Conservation (phyloP, 2,888 invertebrate genomes). For the Crossocerus cetratus region DNA sequence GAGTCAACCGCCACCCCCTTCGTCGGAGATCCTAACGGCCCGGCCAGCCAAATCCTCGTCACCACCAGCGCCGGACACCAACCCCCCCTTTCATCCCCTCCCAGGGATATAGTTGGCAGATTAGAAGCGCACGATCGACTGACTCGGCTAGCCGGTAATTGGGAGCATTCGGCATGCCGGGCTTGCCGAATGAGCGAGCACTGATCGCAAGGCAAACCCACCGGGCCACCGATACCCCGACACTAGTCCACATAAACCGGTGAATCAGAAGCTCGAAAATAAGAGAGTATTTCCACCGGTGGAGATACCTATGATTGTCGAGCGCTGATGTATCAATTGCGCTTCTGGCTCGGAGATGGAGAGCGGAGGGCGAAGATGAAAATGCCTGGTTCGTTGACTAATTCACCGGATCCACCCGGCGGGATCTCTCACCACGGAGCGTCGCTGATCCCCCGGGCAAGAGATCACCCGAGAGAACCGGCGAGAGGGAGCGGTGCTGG, state of each 20-base stretch:
- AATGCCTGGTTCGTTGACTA: conserved; percentile 28
- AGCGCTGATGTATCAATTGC: neutral
- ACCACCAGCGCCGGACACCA: conserved; percentile 50
- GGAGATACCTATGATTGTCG: no score
- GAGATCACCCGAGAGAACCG: neutral
- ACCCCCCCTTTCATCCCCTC: neutral
- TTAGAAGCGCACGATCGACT: neutral
- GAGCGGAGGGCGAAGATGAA: conserved; percentile 1
- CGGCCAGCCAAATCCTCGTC: conserved; percentile 52
- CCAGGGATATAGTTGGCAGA: no score
- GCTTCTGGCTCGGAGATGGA: conserved; percentile 28
- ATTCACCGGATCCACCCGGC: conserved; percentile 24
- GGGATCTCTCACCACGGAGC: neutral
- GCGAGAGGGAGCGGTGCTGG: conserved; percentile 30
- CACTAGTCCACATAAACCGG: no score
- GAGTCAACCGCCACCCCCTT: neutral
- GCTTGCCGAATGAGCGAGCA: no score
- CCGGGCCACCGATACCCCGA: no score
- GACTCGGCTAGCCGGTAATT: neutral
- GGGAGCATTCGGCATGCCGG: no score
- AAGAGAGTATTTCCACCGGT: no score
- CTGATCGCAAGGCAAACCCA: no score
- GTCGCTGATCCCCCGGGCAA: neutral
- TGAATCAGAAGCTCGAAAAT: no score
- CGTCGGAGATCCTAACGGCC: neutral